Percentiles rank a stretch among this genome's conserved stretches.
These are phyloP conservation scores for Alentia gelatinosa DNA, from an alignment of 2,888 invertebrate genomes.

Conservation along the genomic window DNA sequence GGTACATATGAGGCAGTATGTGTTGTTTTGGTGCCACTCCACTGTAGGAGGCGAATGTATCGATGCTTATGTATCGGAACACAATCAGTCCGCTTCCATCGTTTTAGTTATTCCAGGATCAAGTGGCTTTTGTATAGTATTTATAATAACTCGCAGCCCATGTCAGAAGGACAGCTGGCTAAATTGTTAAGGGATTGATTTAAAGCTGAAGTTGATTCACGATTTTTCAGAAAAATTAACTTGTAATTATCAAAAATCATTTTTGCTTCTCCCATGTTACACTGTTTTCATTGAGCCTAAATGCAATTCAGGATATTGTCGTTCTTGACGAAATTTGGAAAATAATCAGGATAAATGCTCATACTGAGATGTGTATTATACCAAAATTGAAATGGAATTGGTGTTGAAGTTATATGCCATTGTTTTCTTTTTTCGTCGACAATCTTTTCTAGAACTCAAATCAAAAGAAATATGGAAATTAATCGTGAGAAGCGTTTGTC, in stretches of 20 bases:
- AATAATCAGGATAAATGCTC: no score
- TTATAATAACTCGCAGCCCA: not conserved
- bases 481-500: not conserved
- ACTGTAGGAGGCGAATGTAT: not conserved
- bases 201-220: no score
- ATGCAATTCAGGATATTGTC: no score
- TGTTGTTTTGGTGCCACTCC: not conserved
- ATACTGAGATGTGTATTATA: no score
- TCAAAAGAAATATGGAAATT: not conserved
- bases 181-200: no score
- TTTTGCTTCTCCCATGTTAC: no score
- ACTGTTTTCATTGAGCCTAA: no score
- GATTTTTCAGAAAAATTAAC: no score
- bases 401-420: not conserved
- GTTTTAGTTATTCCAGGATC: not conserved
- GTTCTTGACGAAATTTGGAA: no score
- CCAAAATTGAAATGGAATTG: not conserved
- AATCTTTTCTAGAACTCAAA: not conserved
- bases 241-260: no score
- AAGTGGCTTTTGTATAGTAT: not conserved
- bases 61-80: no score
- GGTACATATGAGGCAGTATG: not conserved
- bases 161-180: no score
- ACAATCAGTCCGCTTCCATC: slow-evolving; percentile 15
- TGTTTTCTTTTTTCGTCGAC: not conserved